phyloP scores from a whole-genome alignment of 2,113 vertebrate species.

The Eretmochelys imbricata region DNA sequence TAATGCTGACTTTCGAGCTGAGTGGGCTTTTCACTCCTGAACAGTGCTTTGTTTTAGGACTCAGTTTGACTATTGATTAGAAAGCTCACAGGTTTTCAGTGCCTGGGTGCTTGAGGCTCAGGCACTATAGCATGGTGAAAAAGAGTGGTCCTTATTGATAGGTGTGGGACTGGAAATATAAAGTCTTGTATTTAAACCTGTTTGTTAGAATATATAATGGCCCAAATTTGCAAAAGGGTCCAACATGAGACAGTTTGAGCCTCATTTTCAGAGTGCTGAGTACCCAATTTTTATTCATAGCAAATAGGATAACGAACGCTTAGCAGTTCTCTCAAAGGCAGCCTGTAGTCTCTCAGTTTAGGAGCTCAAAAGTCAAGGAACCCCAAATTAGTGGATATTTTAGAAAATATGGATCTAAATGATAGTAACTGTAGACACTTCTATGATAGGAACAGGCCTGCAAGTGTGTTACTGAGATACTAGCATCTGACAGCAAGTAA shows the following conservation, averaged over 20 bases:
- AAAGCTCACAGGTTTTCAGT: background rate
- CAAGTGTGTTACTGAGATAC: accelerated
- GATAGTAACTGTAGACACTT: background rate
- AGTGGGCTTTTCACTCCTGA: accelerated
- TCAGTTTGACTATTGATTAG: background rate
- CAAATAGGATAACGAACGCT: background rate
- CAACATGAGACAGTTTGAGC: background rate
- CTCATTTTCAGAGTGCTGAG: background rate
- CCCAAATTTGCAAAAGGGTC: background rate
- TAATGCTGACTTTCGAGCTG: background rate
- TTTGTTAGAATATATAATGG: background rate
- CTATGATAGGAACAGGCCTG: background rate
- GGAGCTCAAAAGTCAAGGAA: background rate
- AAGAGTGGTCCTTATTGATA: background rate
- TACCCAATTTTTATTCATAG: background rate
- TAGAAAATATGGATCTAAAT: background rate
- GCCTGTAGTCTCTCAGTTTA: background rate
- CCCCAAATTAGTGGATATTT: background rate
- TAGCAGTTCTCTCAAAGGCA: background rate
- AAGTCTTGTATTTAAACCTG: background rate
- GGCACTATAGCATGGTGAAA: background rate
- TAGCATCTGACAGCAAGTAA: no score
- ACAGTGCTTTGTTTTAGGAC: background rate
- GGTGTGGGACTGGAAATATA: background rate
- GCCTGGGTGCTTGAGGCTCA: background rate